phyloP scores from a whole-genome alignment of 2,888 invertebrate genomes.

The Tyria jacobaeae region DNA sequence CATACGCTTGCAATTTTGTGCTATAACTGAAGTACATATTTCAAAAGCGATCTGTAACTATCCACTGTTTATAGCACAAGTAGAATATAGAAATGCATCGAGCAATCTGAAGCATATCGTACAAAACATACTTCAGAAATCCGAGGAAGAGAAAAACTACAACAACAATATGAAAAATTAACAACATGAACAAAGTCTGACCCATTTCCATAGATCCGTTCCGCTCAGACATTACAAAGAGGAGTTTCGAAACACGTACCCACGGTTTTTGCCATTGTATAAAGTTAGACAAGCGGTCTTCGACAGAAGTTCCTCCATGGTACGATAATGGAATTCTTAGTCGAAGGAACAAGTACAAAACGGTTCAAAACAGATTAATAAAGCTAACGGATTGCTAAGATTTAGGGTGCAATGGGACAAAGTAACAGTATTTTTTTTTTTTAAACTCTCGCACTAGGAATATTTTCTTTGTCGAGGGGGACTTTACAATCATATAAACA shows the following conservation, averaged over 20 bases:
- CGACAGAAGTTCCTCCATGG: constrained; percentile 34
- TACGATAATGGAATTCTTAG: constrained; percentile 34
- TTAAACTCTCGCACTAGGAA: no score
- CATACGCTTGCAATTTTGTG: no score
- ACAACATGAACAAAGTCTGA: constrained; percentile 27
- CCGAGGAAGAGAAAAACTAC: constrained; percentile 18
- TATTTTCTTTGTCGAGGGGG: no score
- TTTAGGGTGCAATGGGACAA: constrained; percentile 2
- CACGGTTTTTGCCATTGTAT: constrained; percentile 39
- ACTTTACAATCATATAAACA: no score
- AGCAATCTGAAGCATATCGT: constrained; percentile 4
- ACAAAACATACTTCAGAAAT: constrained; percentile 11
- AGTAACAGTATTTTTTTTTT: constrained; percentile 4
- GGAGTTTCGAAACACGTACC: constrained; percentile 36
- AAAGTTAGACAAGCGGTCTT: constrained; percentile 38
- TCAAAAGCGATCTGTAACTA: neutral
- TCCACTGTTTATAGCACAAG: neutral
- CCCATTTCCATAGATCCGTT: constrained; percentile 38
- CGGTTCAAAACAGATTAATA: constrained; percentile 20
- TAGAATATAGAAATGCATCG: neutral
- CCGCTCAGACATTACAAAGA: constrained; percentile 27
- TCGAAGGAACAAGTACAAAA: constrained; percentile 33
- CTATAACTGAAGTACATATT: no score
- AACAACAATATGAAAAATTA: constrained; percentile 34
- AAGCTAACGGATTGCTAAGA: constrained; percentile 1